Conservation (phyloP, 2,113 vertebrate species). For the Channa argus region DNA sequence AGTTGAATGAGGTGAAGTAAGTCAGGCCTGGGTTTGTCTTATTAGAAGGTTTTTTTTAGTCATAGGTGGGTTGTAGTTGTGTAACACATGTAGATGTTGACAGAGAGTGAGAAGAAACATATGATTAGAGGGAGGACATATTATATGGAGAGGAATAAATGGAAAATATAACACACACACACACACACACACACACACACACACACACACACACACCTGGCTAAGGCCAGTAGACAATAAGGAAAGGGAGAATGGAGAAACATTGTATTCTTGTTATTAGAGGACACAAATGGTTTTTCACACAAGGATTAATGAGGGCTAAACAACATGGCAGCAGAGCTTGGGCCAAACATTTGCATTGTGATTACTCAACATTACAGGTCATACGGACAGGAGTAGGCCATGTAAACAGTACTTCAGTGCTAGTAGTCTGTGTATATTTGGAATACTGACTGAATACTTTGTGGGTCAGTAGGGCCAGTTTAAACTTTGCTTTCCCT, state of each 20-base stretch:
- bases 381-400: constrained; percentile 1
- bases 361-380: not conserved
- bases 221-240: constrained; percentile 27
- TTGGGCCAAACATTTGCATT: not conserved
- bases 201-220: not conserved
- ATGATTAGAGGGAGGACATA: too few relatives aligned
- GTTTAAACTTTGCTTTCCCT: too few relatives aligned
- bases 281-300: constrained; percentile 11
- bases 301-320: not conserved
- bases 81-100: too few relatives aligned
- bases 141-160: too few relatives aligned
- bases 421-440: not conserved
- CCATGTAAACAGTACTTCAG: not conserved
- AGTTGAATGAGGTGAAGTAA: too few relatives aligned
- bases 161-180: not conserved
- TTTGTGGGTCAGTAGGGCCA: not conserved
- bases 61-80: too few relatives aligned
- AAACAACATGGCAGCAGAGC: not conserved
- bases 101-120: too few relatives aligned
- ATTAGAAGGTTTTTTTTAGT: too few relatives aligned
- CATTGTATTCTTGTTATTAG: not conserved
- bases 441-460: constrained; percentile 23
- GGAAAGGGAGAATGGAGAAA: too few relatives aligned
- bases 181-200: not conserved
- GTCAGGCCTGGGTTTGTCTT: too few relatives aligned